Base-by-base conservation (phyloP, 1,140 invertebrate species). In the Drosophila cardini region DNA sequence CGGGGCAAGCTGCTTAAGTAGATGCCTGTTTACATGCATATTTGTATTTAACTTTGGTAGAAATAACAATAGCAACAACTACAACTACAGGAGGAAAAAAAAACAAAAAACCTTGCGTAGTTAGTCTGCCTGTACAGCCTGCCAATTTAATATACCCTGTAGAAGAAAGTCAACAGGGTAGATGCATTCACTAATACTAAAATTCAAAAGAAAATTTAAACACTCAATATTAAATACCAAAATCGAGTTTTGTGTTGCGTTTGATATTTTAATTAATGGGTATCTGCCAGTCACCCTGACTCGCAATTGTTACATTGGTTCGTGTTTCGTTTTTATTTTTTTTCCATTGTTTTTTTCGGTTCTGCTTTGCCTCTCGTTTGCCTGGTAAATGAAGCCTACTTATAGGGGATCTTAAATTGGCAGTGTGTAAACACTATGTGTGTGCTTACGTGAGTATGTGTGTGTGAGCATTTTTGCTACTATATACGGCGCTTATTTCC, bases 11-110 rank as follows among this genome's bases (percentile, higher is more conserved):
- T 74, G 72, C 79, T 73, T 83, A 89, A 89, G 84, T 80, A 83
- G 85, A 70, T 75, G 85, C 71, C 84, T 89, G 84, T 89, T 84
- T 84, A 89, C 84, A 89, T 89, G 84, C 77, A 71, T 79, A 83
- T 84, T 84, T 89, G 68, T 89, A 89, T 90, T 89, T 90, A 90
- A 68, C 80, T 83, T 84, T 55, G 15, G 43, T 74, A 62, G 30
- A 50, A 65, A 55, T 50, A 60, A 63, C 52, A 70, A 42, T 71
- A 68, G 42, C 56, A 61, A 63, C 46, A 63, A 52, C 57, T 55
- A 55, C 48, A 30, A 60, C 55, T 53, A 63, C 50, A 45, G 2
- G 5, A 34, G 8, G 1, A 42, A 13, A 48, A 18, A 40, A 10
- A 7, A 30, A 15, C 38, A 67, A 30, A 15, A 30, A 67, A 60